Evolutionary conservation across 1,140 invertebrate species (phyloP), one percentile per base, ranked within the genome.

Genomic region (Drosophila kikkawai): DNA sequence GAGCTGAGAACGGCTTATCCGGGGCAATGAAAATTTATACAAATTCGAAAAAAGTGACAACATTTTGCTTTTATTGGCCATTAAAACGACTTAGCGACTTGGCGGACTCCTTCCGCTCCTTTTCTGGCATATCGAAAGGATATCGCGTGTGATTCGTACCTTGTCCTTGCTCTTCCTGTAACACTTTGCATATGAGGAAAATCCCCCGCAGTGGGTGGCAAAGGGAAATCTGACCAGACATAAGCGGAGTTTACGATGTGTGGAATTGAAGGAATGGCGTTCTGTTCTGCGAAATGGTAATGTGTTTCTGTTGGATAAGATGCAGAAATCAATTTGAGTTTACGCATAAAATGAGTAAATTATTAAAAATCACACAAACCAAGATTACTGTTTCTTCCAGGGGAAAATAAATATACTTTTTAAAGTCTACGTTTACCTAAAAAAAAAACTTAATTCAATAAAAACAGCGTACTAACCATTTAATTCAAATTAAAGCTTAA

Each of bases 11-110:
- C 75, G 91, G 91, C 91, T 92, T 92, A 92, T 92, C 91, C 91
- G 73, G 79, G 79, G 75, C 84, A 92, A 92, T 92, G 91, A 92
- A 91, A 90, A 92, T 92, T 92, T 92, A 92, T 88, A 91, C 83
- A 87, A 87, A 84, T 87, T 91, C 86, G 79, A 91, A 87, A 86
- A 82, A 91, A 88, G 91, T 92, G 91, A 92, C 91, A 92, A 92
- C 91, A 92, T 92, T 92, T 92, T 92, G 88, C 91, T 92, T 92
- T 92, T 92, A 92, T 92, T 92, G 91, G 91, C 91, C 91, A 92
- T 92, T 92, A 92, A 92, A 92, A 80, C 79, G 91, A 92, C 91
- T 92, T 92, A 92, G 86, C 85, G 90, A 91, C 82, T 91, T 91
- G 90, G 76, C 81, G 65, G 70, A 76, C 59, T 66, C 57, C 63